Evolutionary conservation across 2,113 vertebrate genomes (phyloP).

Genomic region (Corythornis madagascariensis): DNA sequence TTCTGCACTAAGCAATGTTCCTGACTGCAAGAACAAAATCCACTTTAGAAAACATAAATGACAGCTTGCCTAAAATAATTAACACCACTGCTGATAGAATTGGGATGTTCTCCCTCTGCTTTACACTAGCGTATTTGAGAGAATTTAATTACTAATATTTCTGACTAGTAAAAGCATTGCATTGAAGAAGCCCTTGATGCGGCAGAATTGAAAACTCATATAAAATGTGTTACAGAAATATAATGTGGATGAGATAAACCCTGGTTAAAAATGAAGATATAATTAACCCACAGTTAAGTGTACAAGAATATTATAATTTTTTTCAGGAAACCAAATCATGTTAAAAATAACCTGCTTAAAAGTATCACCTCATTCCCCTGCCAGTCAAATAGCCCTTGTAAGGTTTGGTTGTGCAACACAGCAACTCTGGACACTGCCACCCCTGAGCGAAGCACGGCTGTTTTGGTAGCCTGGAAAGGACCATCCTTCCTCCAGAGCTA

Average conservation of each 20-base stretch:
- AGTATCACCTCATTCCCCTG: not conserved
- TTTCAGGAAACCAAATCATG: not conserved
- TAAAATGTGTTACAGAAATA: slow-evolving; percentile 45
- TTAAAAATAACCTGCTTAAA: not conserved
- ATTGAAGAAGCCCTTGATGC: slow-evolving; percentile 63
- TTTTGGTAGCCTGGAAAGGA: not conserved
- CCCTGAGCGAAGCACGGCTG: fast-evolving
- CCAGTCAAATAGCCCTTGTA: not conserved
- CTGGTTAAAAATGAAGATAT: slow-evolving; percentile 25
- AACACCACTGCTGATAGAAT: slow-evolving; percentile 80
- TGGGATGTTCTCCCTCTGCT: slow-evolving; percentile 75
- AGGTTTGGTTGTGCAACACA: not conserved
- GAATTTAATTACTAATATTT: slow-evolving; percentile 80
- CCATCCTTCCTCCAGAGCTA: not conserved
- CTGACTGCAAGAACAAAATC: slow-evolving; percentile 84
- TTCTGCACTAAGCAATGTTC: slow-evolving; percentile 86
- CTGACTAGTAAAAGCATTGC: slow-evolving; percentile 73
- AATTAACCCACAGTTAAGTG: slow-evolving; percentile 10
- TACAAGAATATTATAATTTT: not conserved
- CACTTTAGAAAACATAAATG: slow-evolving; percentile 86
- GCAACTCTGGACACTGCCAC: not conserved
- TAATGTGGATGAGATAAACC: slow-evolving; percentile 13
- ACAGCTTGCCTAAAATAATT: slow-evolving; percentile 88
- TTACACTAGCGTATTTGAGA: slow-evolving; percentile 64
- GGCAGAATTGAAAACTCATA: slow-evolving; percentile 2